Evolutionary conservation across 2,888 invertebrate genomes (phyloP).

Genomic region (Perdita meconis): DNA sequence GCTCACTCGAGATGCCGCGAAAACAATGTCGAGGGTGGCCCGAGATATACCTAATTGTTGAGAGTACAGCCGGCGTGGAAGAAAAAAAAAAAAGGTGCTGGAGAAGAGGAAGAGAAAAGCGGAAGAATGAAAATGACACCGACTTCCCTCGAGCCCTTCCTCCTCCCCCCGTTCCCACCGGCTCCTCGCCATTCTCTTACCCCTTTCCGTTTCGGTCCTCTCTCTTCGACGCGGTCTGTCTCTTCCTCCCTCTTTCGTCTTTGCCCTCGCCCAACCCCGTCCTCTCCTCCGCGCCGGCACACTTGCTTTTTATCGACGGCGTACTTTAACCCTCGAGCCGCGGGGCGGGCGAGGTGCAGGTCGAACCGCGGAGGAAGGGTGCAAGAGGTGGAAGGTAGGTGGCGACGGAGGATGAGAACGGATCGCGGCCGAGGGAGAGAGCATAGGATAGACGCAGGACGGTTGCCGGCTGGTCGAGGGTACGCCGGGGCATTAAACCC

Average conservation of each 20-base stretch:
- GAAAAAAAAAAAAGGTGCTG: constrained; percentile 58
- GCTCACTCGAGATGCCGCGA: constrained; percentile 72
- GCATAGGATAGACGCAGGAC: constrained; percentile 47
- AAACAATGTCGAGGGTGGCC: constrained; percentile 75
- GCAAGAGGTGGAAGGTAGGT: constrained; percentile 33
- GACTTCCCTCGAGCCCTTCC: constrained; percentile 65
- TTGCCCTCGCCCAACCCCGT: constrained; percentile 15
- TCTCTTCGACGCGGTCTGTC: constrained; percentile 28
- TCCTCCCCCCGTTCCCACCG: constrained; percentile 24
- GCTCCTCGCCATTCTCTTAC: constrained; percentile 7
- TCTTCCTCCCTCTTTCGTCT: constrained; percentile 25
- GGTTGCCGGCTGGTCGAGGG: constrained; percentile 65
- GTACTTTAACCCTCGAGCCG: constrained; percentile 69
- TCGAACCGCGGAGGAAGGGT: constrained; percentile 23
- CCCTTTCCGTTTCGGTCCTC: constrained; percentile 36
- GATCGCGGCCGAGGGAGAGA: constrained; percentile 36
- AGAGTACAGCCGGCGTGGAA: constrained; percentile 66
- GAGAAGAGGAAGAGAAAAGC: constrained; percentile 59
- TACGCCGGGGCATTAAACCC: constrained; percentile 78
- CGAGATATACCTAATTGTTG: constrained; percentile 75
- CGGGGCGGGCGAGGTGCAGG: constrained; percentile 27
- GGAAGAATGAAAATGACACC: constrained; percentile 73
- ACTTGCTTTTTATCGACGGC: constrained; percentile 74
- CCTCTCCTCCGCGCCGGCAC: constrained; percentile 45
- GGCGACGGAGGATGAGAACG: constrained; percentile 35